These are phyloP conservation scores for Anticlea derivata DNA, from an alignment of 2,888 invertebrate genomes.

Conservation along the genomic window DNA sequence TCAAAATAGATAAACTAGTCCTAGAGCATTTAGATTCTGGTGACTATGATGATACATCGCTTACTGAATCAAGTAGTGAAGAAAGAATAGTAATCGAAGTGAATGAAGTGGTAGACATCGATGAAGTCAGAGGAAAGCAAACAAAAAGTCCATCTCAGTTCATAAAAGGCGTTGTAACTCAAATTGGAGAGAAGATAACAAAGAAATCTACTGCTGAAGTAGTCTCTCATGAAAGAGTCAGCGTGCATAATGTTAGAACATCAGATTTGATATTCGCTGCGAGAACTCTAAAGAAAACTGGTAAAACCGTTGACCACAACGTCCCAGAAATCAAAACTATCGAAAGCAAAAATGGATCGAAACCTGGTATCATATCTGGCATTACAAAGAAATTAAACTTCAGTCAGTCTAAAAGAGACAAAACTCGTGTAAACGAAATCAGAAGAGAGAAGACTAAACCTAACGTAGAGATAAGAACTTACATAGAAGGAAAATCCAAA, in stretches of 20 bases:
- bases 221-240: conserved; percentile 50
- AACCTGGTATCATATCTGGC: conserved; percentile 65
- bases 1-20: conserved; percentile 67
- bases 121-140: conserved; percentile 44
- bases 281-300: conserved; percentile 55
- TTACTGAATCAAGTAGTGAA: conserved; percentile 75
- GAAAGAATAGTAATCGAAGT: conserved; percentile 62
- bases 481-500: conserved; percentile 63
- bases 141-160: conserved; percentile 61
- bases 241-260: conserved; percentile 64
- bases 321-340: conserved; percentile 32
- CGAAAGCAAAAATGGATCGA: conserved; percentile 46
- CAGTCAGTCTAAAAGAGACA: conserved; percentile 68
- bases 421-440: conserved; percentile 45
- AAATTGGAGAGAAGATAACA: conserved; percentile 57
- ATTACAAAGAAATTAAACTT: conserved; percentile 68
- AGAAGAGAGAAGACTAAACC: conserved; percentile 52
- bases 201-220: conserved; percentile 45
- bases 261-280: conserved; percentile 65
- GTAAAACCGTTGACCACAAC: conserved; percentile 35
- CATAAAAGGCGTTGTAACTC: conserved; percentile 55
- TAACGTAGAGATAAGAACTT: conserved; percentile 73
- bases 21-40: conserved; percentile 72
- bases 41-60: conserved; percentile 69
- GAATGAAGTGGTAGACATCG: conserved; percentile 40